Percentiles rank a stretch among this genome's conserved stretches.
phyloP scores from a whole-genome alignment of 2,797 vertebrate genomes.

The Danio kyathit region DNA sequence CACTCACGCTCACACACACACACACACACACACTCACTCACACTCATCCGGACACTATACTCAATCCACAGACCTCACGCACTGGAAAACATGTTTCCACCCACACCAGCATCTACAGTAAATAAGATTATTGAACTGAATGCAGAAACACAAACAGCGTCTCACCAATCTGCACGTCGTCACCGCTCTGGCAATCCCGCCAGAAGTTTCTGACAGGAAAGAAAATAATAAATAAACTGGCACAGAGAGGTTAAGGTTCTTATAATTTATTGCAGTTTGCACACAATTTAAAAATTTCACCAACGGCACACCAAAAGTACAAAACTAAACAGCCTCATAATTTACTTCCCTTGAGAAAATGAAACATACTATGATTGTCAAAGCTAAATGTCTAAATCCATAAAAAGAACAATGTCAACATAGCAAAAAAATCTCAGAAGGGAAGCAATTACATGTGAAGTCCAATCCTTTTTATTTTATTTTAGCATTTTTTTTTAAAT shows the following conservation, averaged over 20 bases:
- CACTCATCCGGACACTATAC: conserved; percentile 67
- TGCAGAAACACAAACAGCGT: conserved; percentile 50
- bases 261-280: conserved; percentile 99
- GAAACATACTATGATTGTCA: conserved; percentile 99
- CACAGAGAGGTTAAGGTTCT: conserved; percentile 84
- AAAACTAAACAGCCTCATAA: conserved; percentile 99
- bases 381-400: conserved; percentile 99
- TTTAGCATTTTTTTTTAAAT: not conserved
- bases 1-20: conserved; percentile 32
- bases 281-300: conserved; percentile 99
- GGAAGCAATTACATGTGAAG: conserved; percentile 87
- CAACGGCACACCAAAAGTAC: conserved; percentile 99
- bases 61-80: conserved; percentile 61
- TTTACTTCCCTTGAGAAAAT: conserved; percentile 96
- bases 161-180: conserved; percentile 53
- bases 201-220: conserved; percentile 28
- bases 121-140: conserved; percentile 67
- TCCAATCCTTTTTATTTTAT: conserved; percentile 81
- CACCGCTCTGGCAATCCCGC: conserved; percentile 38
- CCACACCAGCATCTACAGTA: conserved; percentile 65
- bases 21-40: conserved; percentile 55
- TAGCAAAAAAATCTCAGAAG: conserved; percentile 81
- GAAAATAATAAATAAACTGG: conserved; percentile 40
- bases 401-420: conserved; percentile 77
- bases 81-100: conserved; percentile 68